phyloP scores from a whole-genome alignment of 2,888 invertebrate species.

The Acronicta psi region DNA sequence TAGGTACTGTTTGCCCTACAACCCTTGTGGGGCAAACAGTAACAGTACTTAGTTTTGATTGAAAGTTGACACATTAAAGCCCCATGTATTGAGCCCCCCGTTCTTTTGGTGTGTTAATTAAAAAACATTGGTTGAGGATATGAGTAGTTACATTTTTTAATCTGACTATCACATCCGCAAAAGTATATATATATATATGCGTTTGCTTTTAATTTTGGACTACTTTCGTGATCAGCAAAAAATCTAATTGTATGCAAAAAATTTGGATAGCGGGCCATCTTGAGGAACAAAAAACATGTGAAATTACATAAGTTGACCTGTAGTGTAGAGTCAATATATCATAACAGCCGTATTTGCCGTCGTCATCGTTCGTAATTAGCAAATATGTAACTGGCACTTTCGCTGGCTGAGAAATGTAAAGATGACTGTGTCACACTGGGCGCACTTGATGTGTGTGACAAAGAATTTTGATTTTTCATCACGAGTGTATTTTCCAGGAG shows the following conservation, averaged over 20 bases:
- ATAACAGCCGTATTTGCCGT: conserved; percentile 8
- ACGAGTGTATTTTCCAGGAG: too few relatives aligned
- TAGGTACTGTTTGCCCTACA: too few relatives aligned
- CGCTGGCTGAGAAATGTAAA: conserved; percentile 35
- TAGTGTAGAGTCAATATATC: conserved; percentile 23
- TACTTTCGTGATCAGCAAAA: conserved; percentile 1
- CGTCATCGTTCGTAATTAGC: conserved; percentile 45
- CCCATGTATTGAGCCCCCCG: too few relatives aligned
- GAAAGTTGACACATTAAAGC: too few relatives aligned
- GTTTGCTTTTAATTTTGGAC: too few relatives aligned
- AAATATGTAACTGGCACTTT: conserved; percentile 48
- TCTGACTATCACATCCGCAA: not conserved
- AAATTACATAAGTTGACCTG: conserved; percentile 24
- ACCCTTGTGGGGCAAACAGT: too few relatives aligned
- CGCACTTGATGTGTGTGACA: not conserved
- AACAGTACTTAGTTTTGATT: too few relatives aligned
- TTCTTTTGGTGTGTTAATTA: too few relatives aligned
- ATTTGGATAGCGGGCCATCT: conserved; percentile 2
- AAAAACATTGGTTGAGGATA: too few relatives aligned
- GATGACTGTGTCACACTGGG: conserved; percentile 8
- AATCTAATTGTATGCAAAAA: conserved; percentile 9
- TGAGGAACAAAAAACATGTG: conserved; percentile 2
- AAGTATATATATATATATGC: too few relatives aligned
- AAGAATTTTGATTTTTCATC: too few relatives aligned
- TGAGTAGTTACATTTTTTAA: too few relatives aligned